Evolutionary conservation across 2,888 invertebrate species (phyloP).

Genomic region (Nemotelus nigrinus): DNA sequence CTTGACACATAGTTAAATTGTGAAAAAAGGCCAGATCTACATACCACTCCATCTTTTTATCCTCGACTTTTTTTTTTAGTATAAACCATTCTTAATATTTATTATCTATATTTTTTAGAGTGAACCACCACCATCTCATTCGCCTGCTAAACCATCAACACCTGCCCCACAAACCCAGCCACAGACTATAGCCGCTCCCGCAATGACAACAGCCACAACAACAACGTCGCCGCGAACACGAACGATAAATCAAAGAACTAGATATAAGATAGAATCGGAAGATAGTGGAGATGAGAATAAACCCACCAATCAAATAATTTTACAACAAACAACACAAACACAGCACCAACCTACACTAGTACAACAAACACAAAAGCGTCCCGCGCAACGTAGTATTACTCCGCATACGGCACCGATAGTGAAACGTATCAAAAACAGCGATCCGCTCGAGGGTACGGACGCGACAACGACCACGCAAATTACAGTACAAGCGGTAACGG

Average conservation of each 20-base stretch:
- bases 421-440: constrained; percentile 66
- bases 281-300: constrained; percentile 70
- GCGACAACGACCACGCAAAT: constrained; percentile 69
- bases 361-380: constrained; percentile 61
- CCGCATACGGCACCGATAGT: constrained; percentile 54
- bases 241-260: constrained; percentile 59
- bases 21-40: too few relatives aligned
- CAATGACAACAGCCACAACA: constrained; percentile 56
- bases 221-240: constrained; percentile 59
- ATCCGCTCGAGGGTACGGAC: constrained; percentile 71
- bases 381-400: constrained; percentile 60
- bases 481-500: constrained; percentile 66
- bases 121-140: constrained; percentile 73
- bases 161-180: constrained; percentile 66
- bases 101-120: constrained; percentile 66
- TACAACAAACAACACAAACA: constrained; percentile 64
- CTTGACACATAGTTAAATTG: too few relatives aligned
- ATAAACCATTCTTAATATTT: constrained; percentile 48
- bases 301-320: constrained; percentile 64
- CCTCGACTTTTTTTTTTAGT: neutral
- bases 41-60: too few relatives aligned
- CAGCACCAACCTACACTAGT: constrained; percentile 50
- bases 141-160: constrained; percentile 73
- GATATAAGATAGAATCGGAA: constrained; percentile 73
- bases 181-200: constrained; percentile 49